Evolutionary conservation across 2,888 invertebrate genomes (phyloP).

Genomic region (Iphiclides podalirius): DNA sequence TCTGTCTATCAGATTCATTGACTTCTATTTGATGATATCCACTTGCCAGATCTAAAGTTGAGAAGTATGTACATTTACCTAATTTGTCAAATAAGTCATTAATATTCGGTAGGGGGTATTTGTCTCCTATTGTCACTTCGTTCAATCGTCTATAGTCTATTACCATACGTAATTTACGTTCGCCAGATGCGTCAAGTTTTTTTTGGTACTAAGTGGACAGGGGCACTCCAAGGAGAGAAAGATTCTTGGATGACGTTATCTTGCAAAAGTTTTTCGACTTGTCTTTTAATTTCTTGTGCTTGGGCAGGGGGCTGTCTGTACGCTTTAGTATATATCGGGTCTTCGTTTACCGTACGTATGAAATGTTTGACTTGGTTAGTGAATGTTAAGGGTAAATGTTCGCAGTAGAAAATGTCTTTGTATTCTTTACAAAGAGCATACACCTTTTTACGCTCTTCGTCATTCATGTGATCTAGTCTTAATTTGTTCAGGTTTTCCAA

Average conservation of each 20-base stretch:
- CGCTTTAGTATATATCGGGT: slow-evolving; percentile 27
- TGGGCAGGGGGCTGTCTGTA: slow-evolving; percentile 24
- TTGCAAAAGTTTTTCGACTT: slow-evolving; percentile 29
- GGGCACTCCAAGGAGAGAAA: slow-evolving; percentile 34
- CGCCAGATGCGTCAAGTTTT: slow-evolving; percentile 23
- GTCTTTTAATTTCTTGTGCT: slow-evolving; percentile 26
- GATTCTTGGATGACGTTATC: slow-evolving; percentile 28
- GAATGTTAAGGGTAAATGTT: too few relatives aligned
- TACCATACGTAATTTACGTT: slow-evolving; percentile 32
- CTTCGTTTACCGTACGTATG: too few relatives aligned
- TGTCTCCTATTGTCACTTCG: slow-evolving; percentile 30
- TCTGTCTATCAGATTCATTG: slow-evolving; percentile 20
- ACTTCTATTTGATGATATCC: slow-evolving; percentile 23
- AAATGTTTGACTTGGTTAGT: slow-evolving; percentile 33
- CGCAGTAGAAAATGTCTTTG: slow-evolving; percentile 33
- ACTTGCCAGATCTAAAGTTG: too few relatives aligned
- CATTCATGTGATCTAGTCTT: slow-evolving; percentile 18
- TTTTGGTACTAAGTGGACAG: too few relatives aligned
- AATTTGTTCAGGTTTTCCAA: slow-evolving; percentile 23
- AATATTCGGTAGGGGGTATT: slow-evolving; percentile 33
- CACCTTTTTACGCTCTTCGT: slow-evolving; percentile 24
- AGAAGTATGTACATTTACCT: too few relatives aligned
- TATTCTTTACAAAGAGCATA: slow-evolving; percentile 31
- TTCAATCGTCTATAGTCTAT: too few relatives aligned
- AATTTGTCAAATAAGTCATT: too few relatives aligned